These are phyloP conservation scores for rat (Rattus norvegicus) DNA, from an alignment of 2,113 vertebrate genomes.

Conservation along the genomic window GRCr8 NC_086034.1:49720001-49720500, in stretches of 20 bases:
- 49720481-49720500: conserved; percentile 33
- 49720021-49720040: not conserved
- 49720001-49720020: not conserved
- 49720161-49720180: not conserved
- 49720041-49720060: not conserved
- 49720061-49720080: not conserved
- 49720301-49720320: not conserved
- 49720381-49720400: not conserved
- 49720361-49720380: not conserved
- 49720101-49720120: conserved; percentile 28
- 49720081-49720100: not conserved
- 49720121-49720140: not conserved
- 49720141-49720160: not conserved
- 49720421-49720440: not conserved
- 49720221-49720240: not conserved
- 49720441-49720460: not conserved
- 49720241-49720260: not conserved
- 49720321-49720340: not conserved
- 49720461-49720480: not conserved
- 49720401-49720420: not conserved
- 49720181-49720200: not conserved
- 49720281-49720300: not conserved
- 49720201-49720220: not conserved
- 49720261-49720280: not conserved
- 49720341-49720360: not conserved